Evolutionary conservation across 2,797 vertebrate genomes (phyloP).

Genomic region (Bryconaethiops microstoma): DNA sequence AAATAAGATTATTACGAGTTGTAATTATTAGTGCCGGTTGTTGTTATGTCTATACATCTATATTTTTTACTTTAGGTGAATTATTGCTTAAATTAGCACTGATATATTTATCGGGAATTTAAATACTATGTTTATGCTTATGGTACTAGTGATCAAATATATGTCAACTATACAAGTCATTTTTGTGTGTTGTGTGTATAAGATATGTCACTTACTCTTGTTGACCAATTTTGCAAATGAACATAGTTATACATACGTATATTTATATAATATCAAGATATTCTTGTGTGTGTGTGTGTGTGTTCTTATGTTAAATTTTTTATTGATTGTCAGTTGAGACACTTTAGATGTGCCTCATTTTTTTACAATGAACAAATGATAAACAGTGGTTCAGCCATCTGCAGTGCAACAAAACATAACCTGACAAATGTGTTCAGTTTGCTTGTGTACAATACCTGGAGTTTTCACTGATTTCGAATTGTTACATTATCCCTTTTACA

Average conservation of each 20-base stretch:
- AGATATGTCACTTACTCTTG: background rate
- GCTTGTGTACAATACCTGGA: background rate
- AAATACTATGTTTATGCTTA: background rate
- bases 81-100: background rate
- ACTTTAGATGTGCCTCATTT: background rate
- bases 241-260: background rate
- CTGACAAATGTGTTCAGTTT: background rate
- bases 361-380: background rate
- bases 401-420: background rate
- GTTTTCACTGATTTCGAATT: background rate
- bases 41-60: background rate
- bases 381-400: background rate
- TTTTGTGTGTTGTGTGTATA: background rate
- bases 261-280: background rate
- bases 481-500: background rate
- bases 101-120: background rate
- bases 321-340: background rate
- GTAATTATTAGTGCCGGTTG: constrained; percentile 13
- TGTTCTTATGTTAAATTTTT: background rate
- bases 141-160: background rate
- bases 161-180: background rate
- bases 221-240: background rate
- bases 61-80: constrained; percentile 5
- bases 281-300: background rate
- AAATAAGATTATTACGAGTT: constrained; percentile 30